Base-by-base conservation (phyloP, 1,140 invertebrate species). In the Forficula auricularia region DNA sequence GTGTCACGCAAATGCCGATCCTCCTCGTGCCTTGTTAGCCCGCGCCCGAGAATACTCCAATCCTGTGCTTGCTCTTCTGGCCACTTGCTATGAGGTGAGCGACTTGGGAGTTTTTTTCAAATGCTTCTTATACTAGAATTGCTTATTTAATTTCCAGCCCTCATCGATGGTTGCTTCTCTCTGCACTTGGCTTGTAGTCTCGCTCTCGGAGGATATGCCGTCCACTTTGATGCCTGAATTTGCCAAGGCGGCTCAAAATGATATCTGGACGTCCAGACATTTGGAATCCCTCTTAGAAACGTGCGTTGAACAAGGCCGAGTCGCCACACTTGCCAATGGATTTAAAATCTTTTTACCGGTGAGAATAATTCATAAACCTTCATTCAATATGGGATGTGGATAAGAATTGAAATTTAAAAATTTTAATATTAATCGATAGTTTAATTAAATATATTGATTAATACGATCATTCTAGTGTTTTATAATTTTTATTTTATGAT, bases 1-100 rank as follows among this genome's bases (percentile, higher is more conserved):
- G 18, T 77, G 73, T 50, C 74, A 77, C 50, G 69, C 73, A 22
- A 75, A 71, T 39, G 69, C 70, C 48, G 74, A 77, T 59, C 75
- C 75, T 34, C 72, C 73, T 1, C 68, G 66, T 18, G 67, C 72
- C 19, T 55, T 77, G 12, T 50, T 77, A 0, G 64, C 63, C 22
- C 69, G 72, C 4, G 69, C 73, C 4, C 61, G 64, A 14, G 38
- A 60, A 7, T 66, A 65, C 40, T 59, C 63, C 15, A 67, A 68
- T 45, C 73, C 75, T 0, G 52, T 77, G 38, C 55, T 76, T 2
- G 68, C 71, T 16, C 61, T 79, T 31, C 58, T 79, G 7, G 74
- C 75, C 15, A 73, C 72, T 35, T 75, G 70, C 55, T 77, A 77
- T 51, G 73, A 77, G 62, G 73, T 75, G 52, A 53, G 19, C n/a